Evolutionary conservation across 2,797 vertebrate genomes (phyloP).

Genomic region (Karalla daura): DNA sequence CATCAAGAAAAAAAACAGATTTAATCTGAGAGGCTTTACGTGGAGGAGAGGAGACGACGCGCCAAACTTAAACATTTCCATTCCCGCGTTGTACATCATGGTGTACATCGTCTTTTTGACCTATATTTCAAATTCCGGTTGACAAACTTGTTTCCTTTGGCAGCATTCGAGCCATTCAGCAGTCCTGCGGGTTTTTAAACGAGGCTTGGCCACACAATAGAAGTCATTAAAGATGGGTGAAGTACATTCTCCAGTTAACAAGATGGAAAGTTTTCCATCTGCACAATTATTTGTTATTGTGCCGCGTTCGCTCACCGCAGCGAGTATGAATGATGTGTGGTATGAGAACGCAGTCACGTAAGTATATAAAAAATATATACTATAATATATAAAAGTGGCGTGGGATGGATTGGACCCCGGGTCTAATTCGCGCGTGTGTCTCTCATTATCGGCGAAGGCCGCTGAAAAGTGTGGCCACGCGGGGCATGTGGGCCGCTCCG

Average conservation of each 20-base stretch:
- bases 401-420: not conserved
- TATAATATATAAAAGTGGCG: no score
- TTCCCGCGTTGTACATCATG: no score
- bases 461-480: not conserved
- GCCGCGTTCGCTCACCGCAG: no score
- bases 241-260: not conserved
- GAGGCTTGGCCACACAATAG: not conserved
- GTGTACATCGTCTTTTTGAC: no score
- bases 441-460: not conserved
- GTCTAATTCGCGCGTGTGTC: not conserved
- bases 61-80: no score
- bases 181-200: not conserved
- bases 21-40: constrained; percentile 30
- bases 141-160: no score
- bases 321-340: no score
- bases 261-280: not conserved
- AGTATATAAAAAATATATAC: no score
- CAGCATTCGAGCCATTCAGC: no score
- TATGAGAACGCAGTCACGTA: no score
- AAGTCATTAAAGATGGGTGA: not conserved
- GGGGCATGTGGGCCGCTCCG: not conserved
- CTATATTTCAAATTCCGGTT: no score
- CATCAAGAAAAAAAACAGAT: constrained; percentile 32
- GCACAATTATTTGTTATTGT: no score
- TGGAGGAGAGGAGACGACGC: constrained; percentile 23